Evolutionary conservation across 2,797 vertebrate genomes (phyloP), one percentile per base, ranked within the genome.

Genomic region (Sphenodon punctatus): DNA sequence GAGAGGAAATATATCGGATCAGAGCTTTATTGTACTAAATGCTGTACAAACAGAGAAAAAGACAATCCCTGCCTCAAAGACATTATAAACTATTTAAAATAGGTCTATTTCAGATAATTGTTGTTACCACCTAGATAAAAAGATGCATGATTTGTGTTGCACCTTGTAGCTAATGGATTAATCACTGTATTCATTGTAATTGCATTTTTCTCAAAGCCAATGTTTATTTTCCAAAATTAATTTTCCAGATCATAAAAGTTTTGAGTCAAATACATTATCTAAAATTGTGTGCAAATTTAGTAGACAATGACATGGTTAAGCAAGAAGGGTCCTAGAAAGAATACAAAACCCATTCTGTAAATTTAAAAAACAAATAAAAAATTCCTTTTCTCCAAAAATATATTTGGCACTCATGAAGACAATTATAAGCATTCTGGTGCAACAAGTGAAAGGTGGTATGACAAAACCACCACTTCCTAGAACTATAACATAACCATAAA

Each of bases 61-160:
- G 78, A 41, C 34, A 55, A 65, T 80, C 82, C 23, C 64, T 71
- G 68, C 51, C 68, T 48, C 74, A 84, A 25, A 78, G 42, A 53
- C 80, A 60, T 48, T 73, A 5, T 10, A 51, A 48, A 27, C 38
- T 80, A 74, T 56, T 5, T 53, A 55, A 70, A 5, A 49, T 46
- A 74, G 63, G n/a, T 15, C 2, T 43, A 43, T 69, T 78, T n/a
- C 78, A 80, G 64, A 64, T 66, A 39, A 2, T 46, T 17, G 53
- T 27, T 19, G 53, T 16, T 16, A 43, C 14, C 23, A 8, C 71
- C 80, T 87, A 80, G 60, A 3, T 56, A 64, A 72, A 65, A 36
- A 9, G 22, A 23, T 2, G 3, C 17, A 14, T 41, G 4, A 45
- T 67, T 64, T 4, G 13, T 82, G 60, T 42, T 51, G 66, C 1